Percentiles rank a stretch among this genome's conserved stretches.
phyloP scores from a whole-genome alignment of 2,888 invertebrate genomes.

The Junonia oenone region DNA sequence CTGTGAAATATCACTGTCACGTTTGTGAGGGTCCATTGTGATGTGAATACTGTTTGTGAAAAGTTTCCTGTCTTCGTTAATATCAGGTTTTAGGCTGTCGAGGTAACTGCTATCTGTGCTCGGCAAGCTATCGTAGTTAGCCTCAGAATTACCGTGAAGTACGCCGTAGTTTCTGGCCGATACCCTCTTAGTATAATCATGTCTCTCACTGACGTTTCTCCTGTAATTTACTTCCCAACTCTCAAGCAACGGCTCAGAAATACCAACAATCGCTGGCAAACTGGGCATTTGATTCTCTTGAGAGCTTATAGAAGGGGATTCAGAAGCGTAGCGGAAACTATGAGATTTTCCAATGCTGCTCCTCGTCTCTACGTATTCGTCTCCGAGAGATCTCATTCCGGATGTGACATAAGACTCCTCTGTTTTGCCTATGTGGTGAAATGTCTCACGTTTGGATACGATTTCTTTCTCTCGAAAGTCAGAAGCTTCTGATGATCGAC shows the following conservation, averaged over 20 bases:
- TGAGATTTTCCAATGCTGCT: constrained; percentile 85
- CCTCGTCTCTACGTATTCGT: constrained; percentile 65
- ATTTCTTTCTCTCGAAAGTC: constrained; percentile 56
- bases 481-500: constrained; percentile 58
- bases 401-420: constrained; percentile 61
- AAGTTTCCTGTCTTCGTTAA: constrained; percentile 57
- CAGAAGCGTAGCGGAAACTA: constrained; percentile 83
- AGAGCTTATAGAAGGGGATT: constrained; percentile 67
- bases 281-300: constrained; percentile 75
- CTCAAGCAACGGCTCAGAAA: constrained; percentile 70
- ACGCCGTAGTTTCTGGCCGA: constrained; percentile 66
- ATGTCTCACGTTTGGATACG: constrained; percentile 52
- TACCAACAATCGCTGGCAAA: constrained; percentile 72
- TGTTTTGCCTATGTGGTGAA: constrained; percentile 47
- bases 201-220: constrained; percentile 62
- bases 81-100: constrained; percentile 68
- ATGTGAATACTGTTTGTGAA: constrained; percentile 68
- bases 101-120: constrained; percentile 73
- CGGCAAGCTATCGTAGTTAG: constrained; percentile 66
- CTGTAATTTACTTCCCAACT: constrained; percentile 77
- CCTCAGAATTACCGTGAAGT: constrained; percentile 52
- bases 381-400: constrained; percentile 62
- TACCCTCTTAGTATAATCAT: constrained; percentile 59
- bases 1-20: constrained; percentile 73
- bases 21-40: constrained; percentile 57